Percentiles rank a stretch among this genome's conserved stretches.
Conservation (phyloP, 2,888 invertebrate species). For the Pteria penguin region DNA sequence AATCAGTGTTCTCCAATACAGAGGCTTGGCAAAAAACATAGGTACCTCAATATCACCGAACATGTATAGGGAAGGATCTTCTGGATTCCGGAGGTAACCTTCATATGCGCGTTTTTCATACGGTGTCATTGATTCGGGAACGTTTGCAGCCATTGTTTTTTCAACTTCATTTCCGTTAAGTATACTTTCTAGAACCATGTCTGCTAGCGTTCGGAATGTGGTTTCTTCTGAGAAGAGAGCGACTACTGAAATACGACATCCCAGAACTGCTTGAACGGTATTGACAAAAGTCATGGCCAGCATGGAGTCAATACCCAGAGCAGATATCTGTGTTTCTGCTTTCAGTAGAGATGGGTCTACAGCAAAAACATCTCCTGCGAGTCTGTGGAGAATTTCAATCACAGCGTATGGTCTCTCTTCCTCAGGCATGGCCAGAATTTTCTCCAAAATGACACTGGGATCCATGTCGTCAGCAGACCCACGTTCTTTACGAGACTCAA, state of each 20-base stretch:
- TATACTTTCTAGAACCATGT: conserved; percentile 2
- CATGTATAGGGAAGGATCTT: conserved; percentile 32
- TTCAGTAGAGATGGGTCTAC: conserved; percentile 19
- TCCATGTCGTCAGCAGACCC: background rate
- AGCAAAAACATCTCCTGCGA: conserved; percentile 28
- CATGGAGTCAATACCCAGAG: conserved; percentile 30
- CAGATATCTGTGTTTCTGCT: conserved; percentile 20
- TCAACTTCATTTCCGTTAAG: conserved; percentile 3
- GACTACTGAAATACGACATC: conserved; percentile 26
- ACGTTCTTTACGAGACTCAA: too few relatives aligned
- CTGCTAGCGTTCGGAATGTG: conserved; percentile 16
- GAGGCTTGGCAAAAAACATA: conserved; percentile 17
- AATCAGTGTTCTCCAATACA: conserved; percentile 23
- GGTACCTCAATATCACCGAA: conserved; percentile 26
- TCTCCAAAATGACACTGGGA: background rate
- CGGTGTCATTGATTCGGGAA: conserved; percentile 22
- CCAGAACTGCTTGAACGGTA: conserved; percentile 10
- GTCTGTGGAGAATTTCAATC: conserved; percentile 1
- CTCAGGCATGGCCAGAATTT: background rate
- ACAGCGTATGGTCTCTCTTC: conserved; percentile 9
- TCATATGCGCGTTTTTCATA: conserved; percentile 28
- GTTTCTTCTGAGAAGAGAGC: conserved; percentile 29
- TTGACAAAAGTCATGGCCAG: conserved; percentile 35
- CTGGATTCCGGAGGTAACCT: conserved; percentile 19
- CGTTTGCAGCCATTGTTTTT: too few relatives aligned